These are phyloP conservation scores for Styela clava DNA, from an alignment of 23 tunicate species.

Conservation along the genomic window DNA sequence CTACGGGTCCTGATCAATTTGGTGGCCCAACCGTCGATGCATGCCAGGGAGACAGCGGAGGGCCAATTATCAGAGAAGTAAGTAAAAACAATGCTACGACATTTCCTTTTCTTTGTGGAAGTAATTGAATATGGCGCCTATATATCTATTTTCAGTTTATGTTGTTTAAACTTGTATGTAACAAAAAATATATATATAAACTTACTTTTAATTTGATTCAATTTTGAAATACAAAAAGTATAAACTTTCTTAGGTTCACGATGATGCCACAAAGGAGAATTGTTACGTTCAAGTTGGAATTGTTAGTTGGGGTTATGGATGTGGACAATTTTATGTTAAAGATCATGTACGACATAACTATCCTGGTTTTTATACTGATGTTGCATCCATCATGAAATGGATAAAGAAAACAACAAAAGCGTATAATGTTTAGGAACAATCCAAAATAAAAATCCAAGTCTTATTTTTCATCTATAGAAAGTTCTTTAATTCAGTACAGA, in stretches of 20 bases:
- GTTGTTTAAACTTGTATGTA: too few species aligned
- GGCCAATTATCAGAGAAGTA: slow-evolving; percentile 57
- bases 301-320: slow-evolving; percentile 83
- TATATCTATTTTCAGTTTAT: too few species aligned
- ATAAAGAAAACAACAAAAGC: slow-evolving; percentile 6
- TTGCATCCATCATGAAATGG: slow-evolving; percentile 44
- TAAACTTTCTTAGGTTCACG: slow-evolving; percentile 30
- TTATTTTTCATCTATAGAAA: too few species aligned
- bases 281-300: slow-evolving; percentile 70
- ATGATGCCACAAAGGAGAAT: slow-evolving; percentile 17
- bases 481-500: too few species aligned
- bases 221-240: too few species aligned
- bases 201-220: too few species aligned
- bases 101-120: too few species aligned
- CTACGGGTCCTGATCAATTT: slow-evolving; percentile 19
- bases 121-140: too few species aligned
- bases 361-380: slow-evolving; percentile 56
- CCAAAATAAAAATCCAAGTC: too few species aligned
- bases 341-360: slow-evolving; percentile 5
- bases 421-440: too few species aligned
- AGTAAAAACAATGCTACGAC: too few species aligned
- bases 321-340: slow-evolving; percentile 19
- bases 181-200: too few species aligned
- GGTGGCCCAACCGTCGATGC: slow-evolving; percentile 24
- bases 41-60: slow-evolving; percentile 74